phyloP scores from a whole-genome alignment of 2,113 vertebrate genomes.

The Pygoscelis adeliae region DNA sequence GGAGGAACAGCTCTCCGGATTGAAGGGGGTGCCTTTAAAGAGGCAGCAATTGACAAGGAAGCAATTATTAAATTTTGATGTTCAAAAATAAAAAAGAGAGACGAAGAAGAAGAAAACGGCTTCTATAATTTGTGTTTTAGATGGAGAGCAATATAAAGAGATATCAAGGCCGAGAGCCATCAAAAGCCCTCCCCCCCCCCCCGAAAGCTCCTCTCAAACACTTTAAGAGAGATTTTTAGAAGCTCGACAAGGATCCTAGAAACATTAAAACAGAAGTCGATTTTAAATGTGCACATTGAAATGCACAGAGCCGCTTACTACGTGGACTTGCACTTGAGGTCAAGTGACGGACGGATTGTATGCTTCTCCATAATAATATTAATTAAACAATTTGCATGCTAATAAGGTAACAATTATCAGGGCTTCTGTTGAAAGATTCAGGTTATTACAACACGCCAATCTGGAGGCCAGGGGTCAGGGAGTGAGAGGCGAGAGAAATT shows the following conservation, averaged over 20 bases:
- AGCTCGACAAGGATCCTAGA: slow-evolving; percentile 76
- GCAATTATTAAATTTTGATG: slow-evolving; percentile 97
- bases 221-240: slow-evolving; percentile 77
- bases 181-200: slow-evolving; percentile 70
- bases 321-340: slow-evolving; percentile 96
- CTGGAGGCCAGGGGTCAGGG: slow-evolving; percentile 96
- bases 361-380: slow-evolving; percentile 99
- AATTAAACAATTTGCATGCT: slow-evolving; percentile 99
- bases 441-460: slow-evolving; percentile 99
- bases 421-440: slow-evolving; percentile 99
- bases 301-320: slow-evolving; percentile 86
- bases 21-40: slow-evolving; percentile 77
- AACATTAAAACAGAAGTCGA: slow-evolving; percentile 86
- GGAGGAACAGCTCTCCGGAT: slow-evolving; percentile 76
- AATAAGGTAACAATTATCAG: slow-evolving; percentile 99
- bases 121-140: slow-evolving; percentile 82
- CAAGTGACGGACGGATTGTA: slow-evolving; percentile 99
- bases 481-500: slow-evolving; percentile 97
- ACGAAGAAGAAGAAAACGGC: slow-evolving; percentile 76
- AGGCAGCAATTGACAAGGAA: slow-evolving; percentile 81
- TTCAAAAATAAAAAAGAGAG: slow-evolving; percentile 74
- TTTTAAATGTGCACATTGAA: slow-evolving; percentile 90
- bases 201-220: slow-evolving; percentile 77
- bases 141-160: slow-evolving; percentile 78
- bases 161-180: slow-evolving; percentile 79